Evolutionary conservation across 2,113 vertebrate genomes (phyloP).

Genomic region (Grammomys dolichurus): DNA sequence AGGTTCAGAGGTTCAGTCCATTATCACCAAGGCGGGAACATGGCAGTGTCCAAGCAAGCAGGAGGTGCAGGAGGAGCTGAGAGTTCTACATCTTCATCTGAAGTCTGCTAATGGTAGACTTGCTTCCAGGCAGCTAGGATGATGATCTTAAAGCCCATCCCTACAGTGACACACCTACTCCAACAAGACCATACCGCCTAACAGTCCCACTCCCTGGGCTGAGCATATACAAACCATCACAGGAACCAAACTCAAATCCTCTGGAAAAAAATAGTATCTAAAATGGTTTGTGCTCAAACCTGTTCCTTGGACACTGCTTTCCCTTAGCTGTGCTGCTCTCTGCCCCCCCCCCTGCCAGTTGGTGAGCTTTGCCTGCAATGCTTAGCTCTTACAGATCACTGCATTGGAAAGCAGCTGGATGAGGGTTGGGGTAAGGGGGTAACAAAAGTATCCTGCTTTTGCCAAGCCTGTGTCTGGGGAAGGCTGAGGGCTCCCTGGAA

Average conservation of each 20-base stretch:
- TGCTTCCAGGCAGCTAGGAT: no score
- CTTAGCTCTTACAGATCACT: background rate
- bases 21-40: no score
- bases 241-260: background rate
- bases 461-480: background rate
- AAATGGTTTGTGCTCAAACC: background rate
- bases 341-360: background rate
- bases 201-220: no score
- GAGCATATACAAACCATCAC: no score
- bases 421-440: background rate
- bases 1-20: no score
- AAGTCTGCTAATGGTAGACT: no score
- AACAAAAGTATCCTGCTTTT: slow-evolving; percentile 29
- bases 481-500: background rate
- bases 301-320: background rate
- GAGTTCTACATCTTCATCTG: no score
- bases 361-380: background rate
- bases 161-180: no score
- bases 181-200: no score
- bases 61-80: no score
- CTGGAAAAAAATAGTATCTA: background rate
- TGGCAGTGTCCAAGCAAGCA: no score
- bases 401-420: background rate
- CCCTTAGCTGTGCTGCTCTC: background rate
- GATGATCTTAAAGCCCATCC: no score